Conservation (phyloP, 2,888 invertebrate species). For the Rhagonycha lutea region DNA sequence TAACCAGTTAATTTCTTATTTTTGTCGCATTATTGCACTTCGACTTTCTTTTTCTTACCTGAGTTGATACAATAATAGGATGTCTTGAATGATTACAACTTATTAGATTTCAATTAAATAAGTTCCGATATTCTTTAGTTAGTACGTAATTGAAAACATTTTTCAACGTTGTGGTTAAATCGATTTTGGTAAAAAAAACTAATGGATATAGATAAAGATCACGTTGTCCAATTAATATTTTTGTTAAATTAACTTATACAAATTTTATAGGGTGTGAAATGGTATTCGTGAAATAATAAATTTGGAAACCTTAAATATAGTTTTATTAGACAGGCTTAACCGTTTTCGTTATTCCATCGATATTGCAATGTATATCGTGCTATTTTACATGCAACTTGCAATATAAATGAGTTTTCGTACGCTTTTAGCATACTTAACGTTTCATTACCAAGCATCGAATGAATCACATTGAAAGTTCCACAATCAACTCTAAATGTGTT, state of each 20-base stretch:
- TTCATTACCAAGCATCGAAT: constrained; percentile 30
- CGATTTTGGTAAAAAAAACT: not conserved
- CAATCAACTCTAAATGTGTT: constrained; percentile 25
- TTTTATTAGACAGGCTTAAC: constrained; percentile 16
- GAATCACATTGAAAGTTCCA: constrained; percentile 24
- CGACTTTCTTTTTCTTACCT: not conserved
- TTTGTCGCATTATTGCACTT: not conserved
- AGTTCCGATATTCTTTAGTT: not conserved
- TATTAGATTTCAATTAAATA: not conserved
- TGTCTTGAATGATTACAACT: not conserved
- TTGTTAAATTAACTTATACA: not conserved
- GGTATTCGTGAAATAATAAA: not conserved
- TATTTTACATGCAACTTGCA: constrained; percentile 30
- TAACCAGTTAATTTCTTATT: not conserved
- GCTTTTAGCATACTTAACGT: constrained; percentile 35
- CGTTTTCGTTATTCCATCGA: constrained; percentile 21
- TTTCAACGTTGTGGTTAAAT: not conserved
- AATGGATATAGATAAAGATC: not conserved
- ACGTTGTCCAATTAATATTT: not conserved
- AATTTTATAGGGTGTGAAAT: not conserved
- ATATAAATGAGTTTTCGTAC: constrained; percentile 31
- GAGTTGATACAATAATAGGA: not conserved
- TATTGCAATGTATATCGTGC: constrained; percentile 27
- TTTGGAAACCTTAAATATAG: not conserved
- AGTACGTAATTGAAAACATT: not conserved